Evolutionary conservation across 2,888 invertebrate genomes (phyloP).

Genomic region (Cotesia congregata): DNA sequence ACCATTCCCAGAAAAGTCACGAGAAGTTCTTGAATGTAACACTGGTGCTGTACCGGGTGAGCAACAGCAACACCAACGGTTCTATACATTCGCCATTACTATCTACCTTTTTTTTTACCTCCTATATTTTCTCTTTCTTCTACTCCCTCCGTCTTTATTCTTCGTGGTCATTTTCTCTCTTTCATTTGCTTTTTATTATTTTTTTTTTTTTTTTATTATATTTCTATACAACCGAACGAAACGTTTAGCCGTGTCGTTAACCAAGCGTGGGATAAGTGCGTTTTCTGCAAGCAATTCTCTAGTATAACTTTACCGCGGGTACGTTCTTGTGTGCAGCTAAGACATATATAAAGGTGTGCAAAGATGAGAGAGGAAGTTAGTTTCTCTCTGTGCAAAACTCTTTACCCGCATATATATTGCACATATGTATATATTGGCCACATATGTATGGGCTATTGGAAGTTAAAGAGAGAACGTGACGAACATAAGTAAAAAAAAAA

Average conservation of each 20-base stretch:
- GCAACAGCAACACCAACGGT: not conserved
- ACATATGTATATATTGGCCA: not conserved
- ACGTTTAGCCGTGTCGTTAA: conserved; percentile 40
- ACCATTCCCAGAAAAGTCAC: conserved; percentile 38
- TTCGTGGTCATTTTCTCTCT: conserved; percentile 12
- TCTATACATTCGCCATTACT: conserved; percentile 11
- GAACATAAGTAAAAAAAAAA: not conserved
- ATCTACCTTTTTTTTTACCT: not conserved
- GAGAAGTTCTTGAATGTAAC: conserved; percentile 20
- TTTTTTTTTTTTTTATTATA: not conserved
- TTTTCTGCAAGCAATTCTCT: conserved; percentile 21
- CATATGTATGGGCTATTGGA: conserved; percentile 25
- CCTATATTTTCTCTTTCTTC: not conserved
- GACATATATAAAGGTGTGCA: not conserved
- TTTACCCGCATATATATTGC: not conserved
- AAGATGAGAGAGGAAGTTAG: not conserved
- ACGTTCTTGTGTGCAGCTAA: not conserved
- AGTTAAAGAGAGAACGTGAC: conserved; percentile 33
- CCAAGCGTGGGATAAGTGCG: conserved; percentile 38
- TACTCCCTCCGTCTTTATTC: not conserved
- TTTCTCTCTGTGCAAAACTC: not conserved
- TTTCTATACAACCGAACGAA: conserved; percentile 27
- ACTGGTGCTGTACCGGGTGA: conserved; percentile 13
- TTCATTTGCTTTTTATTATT: not conserved
- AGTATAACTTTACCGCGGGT: not conserved